A percentile compares a stretch with the other conserved stretches of the same genome.
phyloP scores from a whole-genome alignment of 92 coral and sea anemone species.

The Phenganax stokvisi region DNA sequence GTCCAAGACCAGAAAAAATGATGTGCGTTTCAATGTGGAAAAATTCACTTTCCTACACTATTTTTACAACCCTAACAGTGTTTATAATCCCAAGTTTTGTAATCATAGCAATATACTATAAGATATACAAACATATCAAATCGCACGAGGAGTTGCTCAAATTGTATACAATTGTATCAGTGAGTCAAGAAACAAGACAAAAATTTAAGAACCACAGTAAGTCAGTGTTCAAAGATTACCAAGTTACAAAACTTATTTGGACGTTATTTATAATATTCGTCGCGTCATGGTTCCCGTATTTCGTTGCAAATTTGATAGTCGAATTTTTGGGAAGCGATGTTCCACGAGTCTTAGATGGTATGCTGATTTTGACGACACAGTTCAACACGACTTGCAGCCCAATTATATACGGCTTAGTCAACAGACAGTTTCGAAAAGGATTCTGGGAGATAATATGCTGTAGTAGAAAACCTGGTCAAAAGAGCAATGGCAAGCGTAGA shows the following conservation, averaged over 20 bases:
- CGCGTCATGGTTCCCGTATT: conserved; percentile 37
- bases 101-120: conserved; percentile 24
- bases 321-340: neutral
- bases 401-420: conserved; percentile 35
- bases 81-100: conserved; percentile 26
- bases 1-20: conserved; percentile 14
- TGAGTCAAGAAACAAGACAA: neutral
- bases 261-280: conserved; percentile 29
- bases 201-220: neutral
- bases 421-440: conserved; percentile 31
- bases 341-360: conserved; percentile 28
- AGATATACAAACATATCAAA: conserved; percentile 35
- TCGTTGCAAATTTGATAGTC: conserved; percentile 23
- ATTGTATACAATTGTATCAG: conserved; percentile 17
- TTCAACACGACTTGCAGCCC: conserved; percentile 33
- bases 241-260: conserved; percentile 31
- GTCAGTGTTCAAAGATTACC: conserved; percentile 33
- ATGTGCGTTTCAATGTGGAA: conserved; percentile 35
- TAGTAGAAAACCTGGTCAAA: neutral
- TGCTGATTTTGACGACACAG: conserved; percentile 18
- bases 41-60: conserved; percentile 20
- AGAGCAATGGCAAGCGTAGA: neutral
- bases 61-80: conserved; percentile 13
- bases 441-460: conserved; percentile 35
- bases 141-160: conserved; percentile 27